Conservation (phyloP, 2,797 vertebrate genomes). For the Etheostoma perlongum region DNA sequence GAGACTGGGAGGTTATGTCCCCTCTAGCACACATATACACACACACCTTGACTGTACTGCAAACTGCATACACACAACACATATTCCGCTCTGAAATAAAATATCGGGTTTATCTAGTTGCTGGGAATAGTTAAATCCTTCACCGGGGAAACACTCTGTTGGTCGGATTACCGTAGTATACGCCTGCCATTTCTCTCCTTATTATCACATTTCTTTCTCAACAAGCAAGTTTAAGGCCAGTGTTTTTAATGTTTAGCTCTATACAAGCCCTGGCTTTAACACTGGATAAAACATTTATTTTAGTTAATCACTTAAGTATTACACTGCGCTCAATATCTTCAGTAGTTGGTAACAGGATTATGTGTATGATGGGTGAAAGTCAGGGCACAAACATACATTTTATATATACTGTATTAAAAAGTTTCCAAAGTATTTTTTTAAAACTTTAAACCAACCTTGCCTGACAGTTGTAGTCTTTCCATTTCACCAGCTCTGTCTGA, state of each 20-base stretch:
- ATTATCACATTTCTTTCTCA: constrained; percentile 70
- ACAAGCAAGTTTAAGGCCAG: constrained; percentile 73
- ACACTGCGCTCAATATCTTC: constrained; percentile 70
- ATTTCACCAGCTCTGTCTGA: constrained; percentile 41
- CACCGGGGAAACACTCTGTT: constrained; percentile 76
- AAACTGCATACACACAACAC: constrained; percentile 45
- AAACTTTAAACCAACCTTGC: constrained; percentile 48
- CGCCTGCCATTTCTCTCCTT: constrained; percentile 68
- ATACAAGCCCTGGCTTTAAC: constrained; percentile 75
- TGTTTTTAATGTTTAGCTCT: constrained; percentile 78
- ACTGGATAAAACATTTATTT: constrained; percentile 82
- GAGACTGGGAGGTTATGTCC: constrained; percentile 48
- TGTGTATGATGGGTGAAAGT: constrained; percentile 76
- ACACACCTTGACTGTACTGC: constrained; percentile 41
- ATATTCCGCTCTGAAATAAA: constrained; percentile 54
- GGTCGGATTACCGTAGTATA: constrained; percentile 79
- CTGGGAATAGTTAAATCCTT: constrained; percentile 81
- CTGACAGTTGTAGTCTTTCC: constrained; percentile 36
- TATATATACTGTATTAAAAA: constrained; percentile 55
- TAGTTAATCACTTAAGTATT: constrained; percentile 76
- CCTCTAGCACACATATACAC: constrained; percentile 20
- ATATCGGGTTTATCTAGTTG: constrained; percentile 74
- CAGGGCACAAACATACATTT: constrained; percentile 74
- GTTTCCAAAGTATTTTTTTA: constrained; percentile 61
- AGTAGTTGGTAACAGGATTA: constrained; percentile 76